phyloP scores from a whole-genome alignment of 2,797 vertebrate genomes.

The Cygnus olor region DNA sequence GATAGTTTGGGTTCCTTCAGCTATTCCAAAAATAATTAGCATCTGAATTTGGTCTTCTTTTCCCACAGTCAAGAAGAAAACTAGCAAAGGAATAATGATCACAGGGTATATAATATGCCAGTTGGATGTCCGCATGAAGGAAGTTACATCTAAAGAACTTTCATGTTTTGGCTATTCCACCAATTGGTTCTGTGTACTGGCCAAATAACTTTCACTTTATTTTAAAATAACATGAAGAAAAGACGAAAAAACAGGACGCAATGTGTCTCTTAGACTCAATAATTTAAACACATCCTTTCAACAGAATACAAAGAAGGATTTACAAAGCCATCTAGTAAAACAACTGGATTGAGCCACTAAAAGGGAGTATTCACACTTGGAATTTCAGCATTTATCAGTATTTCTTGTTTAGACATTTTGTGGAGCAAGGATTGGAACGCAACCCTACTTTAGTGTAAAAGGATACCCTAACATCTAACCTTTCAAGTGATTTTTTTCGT shows the following conservation, averaged over 20 bases:
- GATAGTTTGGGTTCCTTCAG: background rate
- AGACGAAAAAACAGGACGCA: too few relatives aligned
- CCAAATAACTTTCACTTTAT: background rate
- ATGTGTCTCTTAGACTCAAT: too few relatives aligned
- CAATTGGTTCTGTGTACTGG: background rate
- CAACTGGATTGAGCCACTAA: background rate
- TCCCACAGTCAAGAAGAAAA: background rate
- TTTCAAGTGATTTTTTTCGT: background rate
- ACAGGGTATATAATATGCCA: background rate
- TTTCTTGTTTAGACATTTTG: background rate
- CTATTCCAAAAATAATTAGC: background rate
- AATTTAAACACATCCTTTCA: slow-evolving; percentile 23
- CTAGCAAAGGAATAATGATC: background rate
- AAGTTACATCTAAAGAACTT: background rate
- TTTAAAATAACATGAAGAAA: background rate
- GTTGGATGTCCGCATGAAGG: background rate
- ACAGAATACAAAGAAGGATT: slow-evolving; percentile 2
- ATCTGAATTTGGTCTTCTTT: background rate
- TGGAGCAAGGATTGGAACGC: background rate
- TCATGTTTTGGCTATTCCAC: background rate
- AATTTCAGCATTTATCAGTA: background rate
- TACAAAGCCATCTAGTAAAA: background rate
- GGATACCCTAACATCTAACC: background rate
- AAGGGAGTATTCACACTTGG: background rate
- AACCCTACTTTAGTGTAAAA: background rate